These are phyloP conservation scores for Drosophila pseudoobscura DNA, from an alignment of 1,140 invertebrate genomes.

Conservation along the genomic window DNA sequence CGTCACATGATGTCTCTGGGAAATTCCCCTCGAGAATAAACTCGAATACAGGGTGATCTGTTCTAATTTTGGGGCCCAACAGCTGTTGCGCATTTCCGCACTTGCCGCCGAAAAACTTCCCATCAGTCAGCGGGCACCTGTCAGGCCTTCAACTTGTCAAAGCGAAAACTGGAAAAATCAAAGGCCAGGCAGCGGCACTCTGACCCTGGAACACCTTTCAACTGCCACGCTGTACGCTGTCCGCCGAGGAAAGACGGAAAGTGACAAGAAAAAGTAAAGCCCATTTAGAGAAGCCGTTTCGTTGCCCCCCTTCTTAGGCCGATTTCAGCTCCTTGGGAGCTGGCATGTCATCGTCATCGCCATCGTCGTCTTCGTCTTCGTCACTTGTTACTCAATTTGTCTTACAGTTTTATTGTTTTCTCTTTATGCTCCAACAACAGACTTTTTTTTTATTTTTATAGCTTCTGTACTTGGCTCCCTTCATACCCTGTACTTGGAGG, in stretches of 20 bases:
- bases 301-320: not conserved
- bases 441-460: slow-evolving; percentile 40
- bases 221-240: not conserved
- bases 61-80: not conserved
- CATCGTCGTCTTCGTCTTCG: slow-evolving; percentile 38
- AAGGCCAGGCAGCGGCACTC: slow-evolving; percentile 22
- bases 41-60: too few relatives aligned
- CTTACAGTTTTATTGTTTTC: slow-evolving; percentile 67
- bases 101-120: not conserved
- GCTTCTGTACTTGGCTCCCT: slow-evolving; percentile 12
- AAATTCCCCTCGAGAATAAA: too few relatives aligned
- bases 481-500: too few relatives aligned
- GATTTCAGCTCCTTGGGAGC: not conserved
- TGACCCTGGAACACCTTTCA: slow-evolving; percentile 43
- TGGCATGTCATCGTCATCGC: not conserved
- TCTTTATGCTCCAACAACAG: slow-evolving; percentile 43
- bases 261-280: slow-evolving; percentile 18
- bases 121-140: slow-evolving; percentile 47
- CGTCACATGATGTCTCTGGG: too few relatives aligned
- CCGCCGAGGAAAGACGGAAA: slow-evolving; percentile 16
- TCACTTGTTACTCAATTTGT: slow-evolving; percentile 77
- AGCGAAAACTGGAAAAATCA: slow-evolving; percentile 49
- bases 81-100: slow-evolving; percentile 24
- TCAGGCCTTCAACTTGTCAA: slow-evolving; percentile 42
- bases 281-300: slow-evolving; percentile 20